Evolutionary conservation across 2,888 invertebrate genomes (phyloP).

Genomic region (Gymnosoma rotundatum): DNA sequence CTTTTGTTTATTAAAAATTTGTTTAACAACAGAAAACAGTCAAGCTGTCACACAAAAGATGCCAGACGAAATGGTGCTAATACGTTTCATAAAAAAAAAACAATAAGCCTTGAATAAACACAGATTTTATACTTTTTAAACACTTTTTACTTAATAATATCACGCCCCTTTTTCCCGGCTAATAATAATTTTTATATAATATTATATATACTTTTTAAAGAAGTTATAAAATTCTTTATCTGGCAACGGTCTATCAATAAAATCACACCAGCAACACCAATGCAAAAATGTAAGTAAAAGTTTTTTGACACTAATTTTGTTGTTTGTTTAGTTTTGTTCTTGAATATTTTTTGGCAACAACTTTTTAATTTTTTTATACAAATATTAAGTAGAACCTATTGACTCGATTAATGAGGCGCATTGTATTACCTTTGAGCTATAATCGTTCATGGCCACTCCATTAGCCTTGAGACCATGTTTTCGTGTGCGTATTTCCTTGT

Average conservation of each 20-base stretch:
- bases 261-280: constrained; percentile 49
- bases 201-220: too few relatives aligned
- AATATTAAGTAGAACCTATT: neutral
- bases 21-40: too few relatives aligned
- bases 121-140: too few relatives aligned
- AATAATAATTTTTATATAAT: too few relatives aligned
- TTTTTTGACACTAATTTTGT: neutral
- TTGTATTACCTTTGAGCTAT: constrained; percentile 75
- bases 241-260: constrained; percentile 37
- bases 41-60: too few relatives aligned
- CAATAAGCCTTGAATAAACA: too few relatives aligned
- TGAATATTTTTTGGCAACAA: constrained; percentile 3
- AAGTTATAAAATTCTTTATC: neutral
- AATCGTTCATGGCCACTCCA: constrained; percentile 64
- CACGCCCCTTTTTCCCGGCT: too few relatives aligned
- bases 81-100: too few relatives aligned
- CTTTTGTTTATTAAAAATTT: too few relatives aligned
- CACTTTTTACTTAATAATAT: too few relatives aligned
- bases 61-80: too few relatives aligned
- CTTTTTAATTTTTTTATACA: neutral
- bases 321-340: neutral
- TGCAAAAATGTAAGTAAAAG: neutral
- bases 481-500: constrained; percentile 77
- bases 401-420: neutral
- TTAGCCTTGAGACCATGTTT: constrained; percentile 73